Percentiles rank a stretch among this genome's conserved stretches.
Conservation (phyloP, 2,797 vertebrate species). For the Parotocinclus haroldoi region DNA sequence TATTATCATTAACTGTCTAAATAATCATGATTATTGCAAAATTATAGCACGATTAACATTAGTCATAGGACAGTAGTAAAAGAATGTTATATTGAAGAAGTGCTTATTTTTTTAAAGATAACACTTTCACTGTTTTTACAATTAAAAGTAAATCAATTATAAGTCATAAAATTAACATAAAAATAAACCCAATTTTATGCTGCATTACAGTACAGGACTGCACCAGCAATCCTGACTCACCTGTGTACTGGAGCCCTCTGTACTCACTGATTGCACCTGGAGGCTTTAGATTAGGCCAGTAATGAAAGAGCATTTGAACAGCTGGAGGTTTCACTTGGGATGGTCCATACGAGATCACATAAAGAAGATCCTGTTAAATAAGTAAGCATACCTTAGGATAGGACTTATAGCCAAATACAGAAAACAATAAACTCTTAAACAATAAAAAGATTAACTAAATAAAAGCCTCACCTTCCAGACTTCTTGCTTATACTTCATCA, state of each 20-base stretch:
- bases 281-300: slow-evolving; percentile 98
- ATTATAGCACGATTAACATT: no score
- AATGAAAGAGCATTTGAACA: slow-evolving; percentile 98
- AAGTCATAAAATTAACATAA: no score
- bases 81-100: no score
- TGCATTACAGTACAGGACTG: no score
- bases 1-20: no score
- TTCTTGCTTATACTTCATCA: slow-evolving; percentile 99
- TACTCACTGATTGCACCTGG: slow-evolving; percentile 98
- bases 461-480: slow-evolving; percentile 95
- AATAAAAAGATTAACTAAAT: neutral
- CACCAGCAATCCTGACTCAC: slow-evolving; percentile 63
- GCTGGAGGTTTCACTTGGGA: slow-evolving; percentile 98
- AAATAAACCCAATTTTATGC: no score
- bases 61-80: no score
- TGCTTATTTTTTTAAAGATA: no score
- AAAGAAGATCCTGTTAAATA: slow-evolving; percentile 85
- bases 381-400: neutral
- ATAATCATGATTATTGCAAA: no score
- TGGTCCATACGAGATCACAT: slow-evolving; percentile 97
- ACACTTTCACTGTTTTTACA: no score
- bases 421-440: neutral
- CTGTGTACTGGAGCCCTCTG: slow-evolving; percentile 96
- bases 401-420: neutral
- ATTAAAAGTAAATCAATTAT: no score